Evolutionary conservation across 1,140 invertebrate genomes (phyloP), one percentile per base, ranked within the genome.

Genomic region (Laupala kohalensis): DNA sequence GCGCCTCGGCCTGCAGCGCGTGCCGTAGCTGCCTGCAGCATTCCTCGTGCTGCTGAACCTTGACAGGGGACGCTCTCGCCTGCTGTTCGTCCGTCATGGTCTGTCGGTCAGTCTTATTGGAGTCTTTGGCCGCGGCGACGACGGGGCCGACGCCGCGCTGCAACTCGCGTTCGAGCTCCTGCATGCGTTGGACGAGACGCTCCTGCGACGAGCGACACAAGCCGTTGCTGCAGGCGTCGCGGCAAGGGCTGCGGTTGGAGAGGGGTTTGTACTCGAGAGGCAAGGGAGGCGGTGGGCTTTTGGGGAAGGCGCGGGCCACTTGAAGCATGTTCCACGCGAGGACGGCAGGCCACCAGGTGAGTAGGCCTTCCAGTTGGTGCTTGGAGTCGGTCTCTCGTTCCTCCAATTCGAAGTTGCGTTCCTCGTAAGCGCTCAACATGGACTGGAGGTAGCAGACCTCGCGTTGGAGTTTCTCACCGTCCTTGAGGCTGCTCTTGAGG

Each of bases 321-420:
- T 23, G n/a, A 25, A 23, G 29, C 27, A 68, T n/a, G 28, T 88
- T 86, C 81, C 83, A 90, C 25, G 86, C 81, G 71, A 89, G 82
- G 53, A 91, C 76, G 0, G 87, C 84, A 0, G 90, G 89, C 71
- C 90, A 81, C 0, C 86, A 85, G 67, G 82, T 84, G 73, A 90
- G 84, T 63, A 91, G 77, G 70, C 86, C 83, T 70, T 88, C 83
- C 25, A 90, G 72, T 62, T 87, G 83, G 24, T 83, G 79, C 62
- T 83, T 81, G 24, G 88, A 77, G 73, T 87, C 86, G 28, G 82
- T 84, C 76, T 89, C 84, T 25, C 82, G 80, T 70, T 83, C 78
- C 75, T 85, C 84, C 63, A 89, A 75, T 72, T 85, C 81, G 25
- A 82, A 82, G 73, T 87, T 85, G 28, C 81, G 82, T 63, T 83